phyloP scores from a whole-genome alignment of 2,797 vertebrate species.

The Chrosomus eos region DNA sequence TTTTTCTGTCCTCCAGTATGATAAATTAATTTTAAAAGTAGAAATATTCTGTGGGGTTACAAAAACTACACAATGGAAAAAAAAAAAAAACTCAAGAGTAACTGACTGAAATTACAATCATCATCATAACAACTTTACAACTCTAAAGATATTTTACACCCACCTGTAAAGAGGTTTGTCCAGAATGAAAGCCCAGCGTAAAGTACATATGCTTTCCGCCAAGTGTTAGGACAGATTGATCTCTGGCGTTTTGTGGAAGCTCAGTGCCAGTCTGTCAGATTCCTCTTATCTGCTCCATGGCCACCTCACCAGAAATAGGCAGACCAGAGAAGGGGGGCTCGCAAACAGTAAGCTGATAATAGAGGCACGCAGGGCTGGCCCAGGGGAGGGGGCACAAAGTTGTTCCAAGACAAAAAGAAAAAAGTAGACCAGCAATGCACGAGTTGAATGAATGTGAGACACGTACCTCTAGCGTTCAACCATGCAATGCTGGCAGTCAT shows the following conservation, averaged over 20 bases:
- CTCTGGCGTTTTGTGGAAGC: conserved; percentile 9
- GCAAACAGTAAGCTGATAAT: conserved; percentile 65
- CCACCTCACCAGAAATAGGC: conserved; percentile 67
- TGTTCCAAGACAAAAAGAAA: conserved; percentile 26
- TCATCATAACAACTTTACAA: not conserved
- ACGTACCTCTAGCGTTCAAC: not conserved
- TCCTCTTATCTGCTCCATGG: conserved; percentile 51
- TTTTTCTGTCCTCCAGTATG: not conserved
- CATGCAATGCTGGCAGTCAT: not conserved
- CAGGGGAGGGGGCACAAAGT: conserved; percentile 26
- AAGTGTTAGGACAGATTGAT: not conserved
- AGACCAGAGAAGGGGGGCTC: conserved; percentile 34
- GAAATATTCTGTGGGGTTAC: not conserved
- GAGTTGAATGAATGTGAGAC: not conserved
- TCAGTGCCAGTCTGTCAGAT: conserved; percentile 52
- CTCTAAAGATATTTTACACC: not conserved
- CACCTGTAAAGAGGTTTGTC: conserved; percentile 12
- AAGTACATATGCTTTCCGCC: not conserved
- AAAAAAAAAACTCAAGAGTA: not conserved
- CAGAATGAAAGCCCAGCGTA: not conserved
- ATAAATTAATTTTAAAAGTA: not conserved
- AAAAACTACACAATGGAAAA: not conserved
- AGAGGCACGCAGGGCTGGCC: conserved; percentile 55
- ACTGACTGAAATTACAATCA: not conserved
- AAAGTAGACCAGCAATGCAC: not conserved